Evolutionary conservation across 1,140 invertebrate genomes (phyloP).

Genomic region (Papilio polytes): DNA sequence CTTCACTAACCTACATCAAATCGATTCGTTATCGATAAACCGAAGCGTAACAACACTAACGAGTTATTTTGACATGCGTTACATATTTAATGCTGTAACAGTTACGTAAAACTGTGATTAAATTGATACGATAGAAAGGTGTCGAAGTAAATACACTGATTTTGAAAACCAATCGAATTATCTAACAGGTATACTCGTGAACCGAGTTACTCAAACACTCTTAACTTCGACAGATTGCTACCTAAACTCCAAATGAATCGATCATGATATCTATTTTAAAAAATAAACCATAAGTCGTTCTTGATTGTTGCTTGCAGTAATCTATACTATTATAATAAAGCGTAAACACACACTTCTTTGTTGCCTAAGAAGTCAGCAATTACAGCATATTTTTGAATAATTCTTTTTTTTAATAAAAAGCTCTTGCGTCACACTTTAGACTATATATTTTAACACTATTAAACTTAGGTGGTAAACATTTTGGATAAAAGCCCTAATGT

Average conservation of each 20-base stretch:
- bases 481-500: too few relatives aligned
- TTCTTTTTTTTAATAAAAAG: too few relatives aligned
- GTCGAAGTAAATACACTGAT: neutral
- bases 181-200: too few relatives aligned
- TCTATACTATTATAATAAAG: too few relatives aligned
- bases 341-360: too few relatives aligned
- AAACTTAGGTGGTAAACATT: too few relatives aligned
- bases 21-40: constrained; percentile 9
- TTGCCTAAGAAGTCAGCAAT: too few relatives aligned
- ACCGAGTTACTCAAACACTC: too few relatives aligned
- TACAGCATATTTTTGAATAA: too few relatives aligned
- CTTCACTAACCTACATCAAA: neutral
- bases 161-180: neutral
- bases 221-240: neutral
- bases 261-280: neutral
- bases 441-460: too few relatives aligned
- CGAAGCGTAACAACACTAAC: constrained; percentile 6
- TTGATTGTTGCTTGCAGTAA: neutral
- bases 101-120: neutral
- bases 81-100: neutral
- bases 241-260: neutral
- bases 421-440: too few relatives aligned
- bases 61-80: constrained; percentile 2
- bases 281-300: neutral
- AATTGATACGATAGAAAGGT: neutral